These are phyloP conservation scores for Lepidocyrtoides sp. DNA, from an alignment of 2,888 invertebrate species.

Conservation along the genomic window DNA sequence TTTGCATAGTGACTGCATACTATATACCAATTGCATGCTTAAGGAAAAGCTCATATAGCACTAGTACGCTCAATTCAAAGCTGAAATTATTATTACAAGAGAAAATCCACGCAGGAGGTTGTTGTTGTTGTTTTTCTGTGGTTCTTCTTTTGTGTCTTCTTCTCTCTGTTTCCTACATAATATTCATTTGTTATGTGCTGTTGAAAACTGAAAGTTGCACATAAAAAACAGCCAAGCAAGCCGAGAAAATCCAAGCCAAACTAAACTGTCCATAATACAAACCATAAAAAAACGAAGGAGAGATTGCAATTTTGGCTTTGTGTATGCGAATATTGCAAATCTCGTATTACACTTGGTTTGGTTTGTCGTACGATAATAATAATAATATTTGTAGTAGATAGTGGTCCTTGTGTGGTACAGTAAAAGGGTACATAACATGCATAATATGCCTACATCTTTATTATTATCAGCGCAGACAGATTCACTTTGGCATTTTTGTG, in stretches of 20 bases:
- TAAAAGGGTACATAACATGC: constrained; percentile 2
- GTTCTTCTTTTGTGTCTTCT: neutral
- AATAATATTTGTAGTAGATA: too few species aligned
- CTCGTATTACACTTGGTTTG: too few species aligned
- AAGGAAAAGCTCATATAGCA: neutral
- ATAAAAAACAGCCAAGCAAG: neutral
- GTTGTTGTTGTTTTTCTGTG: neutral
- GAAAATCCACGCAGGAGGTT: constrained; percentile 17
- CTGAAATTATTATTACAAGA: neutral
- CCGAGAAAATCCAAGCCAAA: neutral
- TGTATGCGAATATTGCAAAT: neutral
- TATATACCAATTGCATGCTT: neutral
- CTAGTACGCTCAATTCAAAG: neutral
- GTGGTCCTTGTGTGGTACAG: neutral
- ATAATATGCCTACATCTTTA: neutral
- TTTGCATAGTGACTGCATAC: constrained; percentile 1
- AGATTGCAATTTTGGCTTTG: neutral
- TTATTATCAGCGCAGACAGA: neutral
- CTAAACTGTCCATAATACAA: neutral
- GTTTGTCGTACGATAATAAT: too few species aligned
- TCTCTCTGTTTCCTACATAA: neutral
- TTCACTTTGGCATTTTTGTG: neutral
- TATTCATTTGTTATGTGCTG: neutral
- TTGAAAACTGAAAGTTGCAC: neutral
- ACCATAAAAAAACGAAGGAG: neutral